Base-by-base conservation (phyloP, 2,888 invertebrate genomes). In the Malthinus seriepunctatus region DNA sequence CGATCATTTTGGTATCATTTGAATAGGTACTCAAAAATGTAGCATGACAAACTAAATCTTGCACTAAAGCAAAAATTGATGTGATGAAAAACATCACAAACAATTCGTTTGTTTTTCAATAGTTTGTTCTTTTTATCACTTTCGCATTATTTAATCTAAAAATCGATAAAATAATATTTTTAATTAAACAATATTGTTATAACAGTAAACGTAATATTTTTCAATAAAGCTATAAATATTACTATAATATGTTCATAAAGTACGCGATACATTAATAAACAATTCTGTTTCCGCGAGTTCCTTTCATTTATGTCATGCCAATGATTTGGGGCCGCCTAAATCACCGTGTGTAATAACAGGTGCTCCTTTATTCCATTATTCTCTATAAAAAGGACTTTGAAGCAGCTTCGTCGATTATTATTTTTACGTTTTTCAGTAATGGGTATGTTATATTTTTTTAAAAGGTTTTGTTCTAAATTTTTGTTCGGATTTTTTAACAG, bases 271-370 rank as follows among this genome's bases (percentile, higher is more conserved):
- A 52, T 54, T 54, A 54, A 48, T 48, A 54, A 54, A 54, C 54
- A 47, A 54, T 48, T 38, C 37, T 52, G 54, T 48, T 48, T 48
- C 54, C 47, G 3, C 23, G 47, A 54, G 52, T 52, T 52, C 38
- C 46, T 54, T 54, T 54, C 48, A 48, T 48, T 48, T 48, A 48
- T 48, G 42, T 48, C 47, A 54, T 39, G 39, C 47, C 54, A 49
- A 53, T 58, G 58, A 58, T 58, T 58, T 52, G 54, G 48, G 54
- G 54, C 48, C 14, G 47, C 39, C 32, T 54, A 54, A 61, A 61
- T 57, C 61, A 51, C 49, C 56, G 61, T 57, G 61, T 53, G 52
- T 44, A 49, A 49, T 48, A 51, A 54, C 60, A 60, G 60, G 60
- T 60, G 60, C 56, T 54, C 48, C 48, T 47, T 54, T 54, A 54